Evolutionary conservation across 2,113 vertebrate genomes (phyloP), one percentile per base, ranked within the genome.

Genomic region (Sinocyclocheilus maitianheensis): DNA sequence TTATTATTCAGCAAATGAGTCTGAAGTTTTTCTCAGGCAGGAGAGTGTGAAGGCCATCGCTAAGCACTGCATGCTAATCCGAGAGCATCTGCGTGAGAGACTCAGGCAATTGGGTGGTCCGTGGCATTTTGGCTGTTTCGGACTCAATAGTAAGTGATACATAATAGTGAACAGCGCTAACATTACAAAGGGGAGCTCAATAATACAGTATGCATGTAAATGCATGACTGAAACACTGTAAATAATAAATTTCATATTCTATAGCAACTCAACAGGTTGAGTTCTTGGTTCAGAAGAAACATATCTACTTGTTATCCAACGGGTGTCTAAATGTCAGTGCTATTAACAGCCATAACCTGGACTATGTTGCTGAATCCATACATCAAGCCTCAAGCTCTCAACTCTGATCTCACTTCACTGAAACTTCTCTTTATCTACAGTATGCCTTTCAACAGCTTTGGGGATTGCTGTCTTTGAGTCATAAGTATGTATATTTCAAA

Each of bases 301-400:
- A 95, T 4, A 77, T 97, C 69, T 95, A 96, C 84, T 84, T 97
- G 77, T 92, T 94, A 20, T 89, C 89, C 30, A 90, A 69, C 0
- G 91, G 94, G 2, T 91, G 91, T 83, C 89, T 97, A 7, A 97
- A 96, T 53, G 89, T 97, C 85, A 96, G 94, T 4, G 93, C 95
- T 65, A 93, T 97, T 85, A 97, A 96, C 83, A 81, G 91, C 30
- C 71, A 10, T 22, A 96, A 96, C 86, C 84, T 97, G 46, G 91
- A 95, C 46, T 95, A 95, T 5, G 84, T 96, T 24, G 90, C 93
- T 0, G 90, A 94, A 88, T 94, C 95, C 83, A 94, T 97, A 84
- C 87, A 90, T 0, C 93, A 94, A 76, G 94, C 94, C 3, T 46
- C 96, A 53, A 84, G 86, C 11, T 67, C 90, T 84, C 84, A 40